Percentiles rank a stretch among this genome's conserved stretches.
Evolutionary conservation across 2,797 vertebrate genomes (phyloP).

Genomic region (Sphenopsis melanotis): DNA sequence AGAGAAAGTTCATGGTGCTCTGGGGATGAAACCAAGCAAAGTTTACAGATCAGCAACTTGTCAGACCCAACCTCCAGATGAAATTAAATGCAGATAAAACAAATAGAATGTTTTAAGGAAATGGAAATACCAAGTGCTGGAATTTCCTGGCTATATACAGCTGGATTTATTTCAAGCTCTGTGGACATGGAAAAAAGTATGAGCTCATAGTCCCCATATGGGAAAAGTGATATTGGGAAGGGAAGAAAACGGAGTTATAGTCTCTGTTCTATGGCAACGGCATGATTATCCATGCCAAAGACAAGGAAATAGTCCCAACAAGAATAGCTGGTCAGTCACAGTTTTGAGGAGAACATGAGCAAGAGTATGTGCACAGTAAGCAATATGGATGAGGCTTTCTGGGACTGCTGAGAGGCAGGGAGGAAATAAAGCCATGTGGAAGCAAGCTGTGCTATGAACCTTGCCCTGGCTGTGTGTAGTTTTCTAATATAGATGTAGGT

Average conservation of each 20-base stretch:
- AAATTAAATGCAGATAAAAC: constrained; percentile 56
- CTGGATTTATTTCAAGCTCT: constrained; percentile 49
- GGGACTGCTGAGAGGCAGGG: background rate
- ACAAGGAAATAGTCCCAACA: background rate
- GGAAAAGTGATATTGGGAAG: constrained; percentile 31
- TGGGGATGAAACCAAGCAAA: constrained; percentile 41
- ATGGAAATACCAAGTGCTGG: constrained; percentile 65
- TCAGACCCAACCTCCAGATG: constrained; percentile 10
- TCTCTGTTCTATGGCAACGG: background rate
- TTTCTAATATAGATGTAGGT: background rate
- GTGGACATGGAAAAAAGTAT: constrained; percentile 51
- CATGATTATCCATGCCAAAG: background rate
- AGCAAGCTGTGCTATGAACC: background rate
- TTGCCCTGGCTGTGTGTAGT: background rate
- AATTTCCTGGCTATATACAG: constrained; percentile 56
- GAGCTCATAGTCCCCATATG: constrained; percentile 29
- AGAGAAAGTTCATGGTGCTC: constrained; percentile 19
- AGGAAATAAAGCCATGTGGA: background rate
- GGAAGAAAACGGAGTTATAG: constrained; percentile 12
- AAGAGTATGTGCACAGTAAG: background rate
- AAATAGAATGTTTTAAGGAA: constrained; percentile 55
- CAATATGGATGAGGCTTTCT: background rate
- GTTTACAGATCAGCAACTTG: constrained; percentile 53
- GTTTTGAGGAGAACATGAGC: background rate
- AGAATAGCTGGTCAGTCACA: background rate